These are phyloP conservation scores for Epinotia nisella DNA, from an alignment of 2,888 invertebrate species.

Conservation along the genomic window DNA sequence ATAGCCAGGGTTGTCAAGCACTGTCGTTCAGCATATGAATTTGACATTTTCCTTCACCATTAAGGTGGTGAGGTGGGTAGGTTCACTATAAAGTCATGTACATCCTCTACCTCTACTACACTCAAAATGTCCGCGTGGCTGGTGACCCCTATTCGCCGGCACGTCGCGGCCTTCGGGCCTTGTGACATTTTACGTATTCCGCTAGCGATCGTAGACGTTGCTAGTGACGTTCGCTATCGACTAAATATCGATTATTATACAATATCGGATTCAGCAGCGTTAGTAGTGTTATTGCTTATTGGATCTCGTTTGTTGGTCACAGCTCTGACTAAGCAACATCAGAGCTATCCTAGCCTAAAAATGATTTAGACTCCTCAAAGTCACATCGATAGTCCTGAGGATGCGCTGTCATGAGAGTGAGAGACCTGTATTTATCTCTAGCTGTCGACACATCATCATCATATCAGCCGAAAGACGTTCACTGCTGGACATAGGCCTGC, in stretches of 20 bases:
- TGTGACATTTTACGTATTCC: constrained; percentile 63
- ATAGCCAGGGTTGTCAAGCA: neutral
- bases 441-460: neutral
- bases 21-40: neutral
- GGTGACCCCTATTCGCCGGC: constrained; percentile 70
- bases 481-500: too few relatives aligned
- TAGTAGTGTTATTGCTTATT: neutral
- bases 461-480: too few relatives aligned
- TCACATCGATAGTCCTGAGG: neutral
- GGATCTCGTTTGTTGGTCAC: too few relatives aligned
- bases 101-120: constrained; percentile 40
- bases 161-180: constrained; percentile 70
- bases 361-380: neutral
- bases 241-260: constrained; percentile 2
- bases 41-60: neutral
- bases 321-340: too few relatives aligned
- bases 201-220: constrained; percentile 51
- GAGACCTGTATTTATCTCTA: neutral
- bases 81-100: too few relatives aligned
- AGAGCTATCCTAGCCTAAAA: too few relatives aligned
- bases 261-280: neutral
- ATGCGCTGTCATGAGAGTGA: too few relatives aligned
- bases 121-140: constrained; percentile 60
- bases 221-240: constrained; percentile 47
- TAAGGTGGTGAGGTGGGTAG: too few relatives aligned